These are phyloP conservation scores for Leptinotarsa peninsularis DNA, from an alignment of 2,888 invertebrate genomes.

Conservation along the genomic window DNA sequence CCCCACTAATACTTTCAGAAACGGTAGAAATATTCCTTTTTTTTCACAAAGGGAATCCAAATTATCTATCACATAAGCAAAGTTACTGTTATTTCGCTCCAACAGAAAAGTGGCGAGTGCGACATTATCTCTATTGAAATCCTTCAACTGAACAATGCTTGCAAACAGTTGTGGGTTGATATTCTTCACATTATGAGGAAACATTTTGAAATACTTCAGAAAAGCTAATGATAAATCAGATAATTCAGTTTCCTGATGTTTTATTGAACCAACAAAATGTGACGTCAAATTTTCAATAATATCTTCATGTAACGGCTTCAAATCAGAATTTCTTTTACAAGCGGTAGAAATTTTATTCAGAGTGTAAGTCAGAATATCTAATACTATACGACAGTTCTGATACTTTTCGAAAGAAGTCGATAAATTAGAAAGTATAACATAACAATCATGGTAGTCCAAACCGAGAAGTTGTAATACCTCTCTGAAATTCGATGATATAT, in stretches of 20 bases:
- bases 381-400: constrained; percentile 29
- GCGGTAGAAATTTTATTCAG: constrained; percentile 48
- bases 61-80: constrained; percentile 67
- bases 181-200: constrained; percentile 71
- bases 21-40: constrained; percentile 74
- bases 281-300: constrained; percentile 46
- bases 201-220: constrained; percentile 71
- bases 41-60: constrained; percentile 69
- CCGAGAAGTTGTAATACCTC: constrained; percentile 66
- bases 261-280: constrained; percentile 46
- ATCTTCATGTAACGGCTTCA: constrained; percentile 47
- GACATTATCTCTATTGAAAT: constrained; percentile 71
- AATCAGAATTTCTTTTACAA: constrained; percentile 35
- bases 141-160: constrained; percentile 68
- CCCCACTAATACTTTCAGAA: constrained; percentile 69
- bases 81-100: constrained; percentile 68
- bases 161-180: constrained; percentile 70
- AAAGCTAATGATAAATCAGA: constrained; percentile 71
- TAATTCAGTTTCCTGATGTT: constrained; percentile 55
- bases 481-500: constrained; percentile 58
- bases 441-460: constrained; percentile 64
- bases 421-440: constrained; percentile 62
- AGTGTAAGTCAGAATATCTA: constrained; percentile 48
- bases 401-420: constrained; percentile 32
- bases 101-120: constrained; percentile 72